phyloP scores from a whole-genome alignment of 2,888 invertebrate genomes.

The Lampropteryx suffumata region DNA sequence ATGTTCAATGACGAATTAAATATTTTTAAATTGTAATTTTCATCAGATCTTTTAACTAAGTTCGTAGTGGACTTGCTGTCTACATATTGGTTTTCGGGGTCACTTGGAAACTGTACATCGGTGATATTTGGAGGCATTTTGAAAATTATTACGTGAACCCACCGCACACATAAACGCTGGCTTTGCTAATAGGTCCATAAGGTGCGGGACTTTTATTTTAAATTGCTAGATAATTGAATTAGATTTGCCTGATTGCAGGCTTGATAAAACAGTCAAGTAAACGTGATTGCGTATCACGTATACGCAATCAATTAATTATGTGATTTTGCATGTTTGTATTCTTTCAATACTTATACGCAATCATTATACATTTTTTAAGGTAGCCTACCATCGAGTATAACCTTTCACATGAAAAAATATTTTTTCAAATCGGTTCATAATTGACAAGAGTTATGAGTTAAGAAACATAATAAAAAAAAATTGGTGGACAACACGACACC shows the following conservation, averaged over 20 bases:
- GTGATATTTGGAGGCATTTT: slow-evolving; percentile 47
- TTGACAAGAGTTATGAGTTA: too few species aligned
- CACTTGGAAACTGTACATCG: slow-evolving; percentile 32
- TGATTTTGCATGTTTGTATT: too few species aligned
- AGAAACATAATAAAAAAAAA: too few species aligned
- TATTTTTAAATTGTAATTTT: slow-evolving; percentile 47
- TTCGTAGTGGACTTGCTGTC: slow-evolving; percentile 14
- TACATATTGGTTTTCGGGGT: slow-evolving; percentile 32
- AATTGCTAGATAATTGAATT: slow-evolving; percentile 7
- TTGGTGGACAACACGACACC: too few species aligned
- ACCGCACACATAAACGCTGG: background rate
- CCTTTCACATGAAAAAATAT: too few species aligned
- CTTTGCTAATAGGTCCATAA: background rate
- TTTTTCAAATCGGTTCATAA: too few species aligned
- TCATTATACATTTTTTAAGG: too few species aligned
- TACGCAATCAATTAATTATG: background rate
- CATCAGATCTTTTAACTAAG: slow-evolving; percentile 21
- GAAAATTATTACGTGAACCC: background rate
- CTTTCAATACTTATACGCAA: too few species aligned
- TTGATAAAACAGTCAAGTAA: background rate
- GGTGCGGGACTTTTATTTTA: background rate
- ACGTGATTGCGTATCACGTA: background rate
- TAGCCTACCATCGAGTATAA: too few species aligned
- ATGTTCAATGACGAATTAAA: slow-evolving; percentile 54
- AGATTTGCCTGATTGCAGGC: slow-evolving; percentile 4